Evolutionary conservation across 1,140 invertebrate species (phyloP), one percentile per base, ranked within the genome.

Genomic region (Ostrea edulis): DNA sequence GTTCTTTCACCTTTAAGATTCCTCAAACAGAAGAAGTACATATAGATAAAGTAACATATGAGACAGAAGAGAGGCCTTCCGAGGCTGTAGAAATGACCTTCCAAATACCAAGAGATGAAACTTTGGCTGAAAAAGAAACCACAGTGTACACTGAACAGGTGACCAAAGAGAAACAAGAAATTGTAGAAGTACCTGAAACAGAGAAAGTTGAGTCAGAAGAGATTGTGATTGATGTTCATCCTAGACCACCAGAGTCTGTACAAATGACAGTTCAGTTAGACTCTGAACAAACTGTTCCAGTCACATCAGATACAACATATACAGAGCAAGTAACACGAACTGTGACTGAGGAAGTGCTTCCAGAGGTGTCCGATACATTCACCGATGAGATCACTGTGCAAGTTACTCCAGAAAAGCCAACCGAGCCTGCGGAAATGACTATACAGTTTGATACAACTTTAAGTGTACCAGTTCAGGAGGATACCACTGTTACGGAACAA

Each of bases 21-120:
- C 85, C 88, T 54, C 82, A 84, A 17, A 82, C 86, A 14, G 91
- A 91, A 55, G 89, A 90, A 84, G 87, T 89, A 62, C 84, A 81
- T 54, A 84, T 89, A 82, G 90, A 92, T 71, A 84, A 89, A 83
- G 53, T 89, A 7, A 89, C 90, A 35, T 86, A 85, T 83, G 87
- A 89, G n/a, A 68, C 88, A 65, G 88, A 90, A 81, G 87, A 84
- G 29, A 83, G 65, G 82, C 65, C 87, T 17, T 14, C 83, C 35
- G 85, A 88, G 35, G 84, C 84, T 55, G 88, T 91, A 83, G 83
- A 89, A 77, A 88, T 90, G 20, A 14, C 82, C 29, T 82, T 82
- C 51, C 85, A 86, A 54, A 12, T 86, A 54, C 81, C 81, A 52
- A 51, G 54, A 52, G 83, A 85, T n/a, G 65, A 55, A 20, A 62